Percentiles rank a stretch among this genome's conserved stretches.
phyloP scores from a whole-genome alignment of 2,113 vertebrate species.

The Lampris megalopsis region DNA sequence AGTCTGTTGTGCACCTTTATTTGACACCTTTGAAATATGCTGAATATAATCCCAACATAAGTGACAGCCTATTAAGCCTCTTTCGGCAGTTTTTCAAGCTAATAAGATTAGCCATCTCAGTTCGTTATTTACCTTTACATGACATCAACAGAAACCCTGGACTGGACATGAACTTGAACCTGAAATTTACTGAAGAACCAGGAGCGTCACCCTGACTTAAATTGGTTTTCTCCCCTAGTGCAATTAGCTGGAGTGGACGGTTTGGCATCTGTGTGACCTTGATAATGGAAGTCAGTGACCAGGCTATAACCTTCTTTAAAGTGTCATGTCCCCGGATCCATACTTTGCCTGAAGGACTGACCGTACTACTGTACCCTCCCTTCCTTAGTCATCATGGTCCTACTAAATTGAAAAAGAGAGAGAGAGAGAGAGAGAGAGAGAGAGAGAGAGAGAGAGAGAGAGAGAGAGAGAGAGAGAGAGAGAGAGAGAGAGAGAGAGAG shows the following conservation, averaged over 20 bases:
- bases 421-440: constrained; percentile 2
- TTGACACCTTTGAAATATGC: too few relatives aligned
- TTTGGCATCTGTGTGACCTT: constrained; percentile 55
- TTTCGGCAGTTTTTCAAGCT: constrained; percentile 16
- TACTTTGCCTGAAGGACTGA: constrained; percentile 42
- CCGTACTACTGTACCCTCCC: constrained; percentile 29
- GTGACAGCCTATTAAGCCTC: not conserved
- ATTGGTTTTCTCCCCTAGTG: constrained; percentile 33
- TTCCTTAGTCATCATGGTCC: constrained; percentile 37
- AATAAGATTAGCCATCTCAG: not conserved
- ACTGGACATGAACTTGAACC: constrained; percentile 7
- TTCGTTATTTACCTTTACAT: not conserved
- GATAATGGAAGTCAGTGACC: constrained; percentile 48
- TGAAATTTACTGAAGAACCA: constrained; percentile 5
- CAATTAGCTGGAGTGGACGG: constrained; percentile 43
- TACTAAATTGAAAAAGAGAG: not conserved
- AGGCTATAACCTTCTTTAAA: constrained; percentile 41
- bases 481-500: not conserved
- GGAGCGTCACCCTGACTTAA: not conserved
- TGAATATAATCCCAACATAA: not conserved
- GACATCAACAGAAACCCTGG: constrained; percentile 32
- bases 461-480: not conserved
- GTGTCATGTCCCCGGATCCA: constrained; percentile 12
- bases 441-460: not conserved
- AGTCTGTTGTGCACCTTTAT: too few relatives aligned